These are phyloP conservation scores for Equus przewalskii DNA, from an alignment of 2,113 vertebrate species.

Conservation along the genomic window DNA sequence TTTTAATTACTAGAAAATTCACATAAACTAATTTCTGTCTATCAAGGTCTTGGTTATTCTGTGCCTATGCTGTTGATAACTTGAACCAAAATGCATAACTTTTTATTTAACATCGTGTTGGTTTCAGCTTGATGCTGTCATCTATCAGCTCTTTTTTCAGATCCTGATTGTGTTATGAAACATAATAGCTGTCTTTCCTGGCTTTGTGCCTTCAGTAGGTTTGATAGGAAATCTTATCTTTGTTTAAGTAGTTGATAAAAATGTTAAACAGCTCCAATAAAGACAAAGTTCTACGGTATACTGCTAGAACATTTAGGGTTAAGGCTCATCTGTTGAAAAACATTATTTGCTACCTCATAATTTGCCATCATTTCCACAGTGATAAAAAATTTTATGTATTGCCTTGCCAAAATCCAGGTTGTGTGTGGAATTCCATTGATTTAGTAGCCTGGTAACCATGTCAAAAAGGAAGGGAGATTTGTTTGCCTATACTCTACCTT, in stretches of 20 bases:
- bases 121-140: neutral
- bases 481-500: neutral
- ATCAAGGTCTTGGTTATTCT: neutral
- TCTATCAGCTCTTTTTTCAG: neutral
- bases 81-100: slow-evolving; percentile 8
- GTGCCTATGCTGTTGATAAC: neutral
- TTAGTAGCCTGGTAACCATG: neutral
- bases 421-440: neutral
- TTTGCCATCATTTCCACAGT: neutral
- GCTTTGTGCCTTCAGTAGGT: neutral
- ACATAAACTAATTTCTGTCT: neutral
- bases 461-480: neutral
- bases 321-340: neutral
- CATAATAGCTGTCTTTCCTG: neutral
- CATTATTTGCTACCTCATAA: neutral
- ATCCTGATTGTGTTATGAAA: slow-evolving; percentile 11
- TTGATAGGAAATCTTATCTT: slow-evolving; percentile 50
- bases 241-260: slow-evolving; percentile 33
- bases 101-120: slow-evolving; percentile 8
- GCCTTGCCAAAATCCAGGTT: neutral
- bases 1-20: neutral
- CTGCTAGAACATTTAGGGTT: neutral
- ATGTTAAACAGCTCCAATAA: neutral
- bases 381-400: neutral
- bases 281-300: neutral